These are phyloP conservation scores for Cheilosia impressa DNA, from an alignment of 2,888 invertebrate species.

Conservation along the genomic window DNA sequence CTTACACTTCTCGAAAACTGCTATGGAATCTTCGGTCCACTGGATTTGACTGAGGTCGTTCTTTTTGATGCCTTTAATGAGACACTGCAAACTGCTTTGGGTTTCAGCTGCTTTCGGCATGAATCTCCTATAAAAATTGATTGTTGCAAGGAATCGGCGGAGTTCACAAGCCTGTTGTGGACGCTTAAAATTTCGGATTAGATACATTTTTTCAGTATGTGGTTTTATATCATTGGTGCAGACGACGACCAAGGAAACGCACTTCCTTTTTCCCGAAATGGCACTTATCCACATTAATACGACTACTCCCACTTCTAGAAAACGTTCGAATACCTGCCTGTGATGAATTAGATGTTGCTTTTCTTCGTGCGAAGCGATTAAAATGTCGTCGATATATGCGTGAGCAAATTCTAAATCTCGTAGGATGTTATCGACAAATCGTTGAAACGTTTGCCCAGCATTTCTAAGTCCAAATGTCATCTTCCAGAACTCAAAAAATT, in stretches of 20 bases:
- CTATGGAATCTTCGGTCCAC: slow-evolving; percentile 53
- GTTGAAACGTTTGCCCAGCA: slow-evolving; percentile 79
- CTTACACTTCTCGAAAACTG: slow-evolving; percentile 12
- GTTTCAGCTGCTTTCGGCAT: slow-evolving; percentile 17
- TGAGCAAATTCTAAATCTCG: slow-evolving; percentile 74
- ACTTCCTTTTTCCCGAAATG: slow-evolving; percentile 32
- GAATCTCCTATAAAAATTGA: slow-evolving; percentile 59
- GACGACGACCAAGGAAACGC: slow-evolving; percentile 66
- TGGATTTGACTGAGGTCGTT: slow-evolving; percentile 16
- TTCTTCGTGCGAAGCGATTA: slow-evolving; percentile 5
- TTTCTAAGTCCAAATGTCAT: slow-evolving; percentile 80
- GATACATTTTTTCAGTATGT: slow-evolving; percentile 59
- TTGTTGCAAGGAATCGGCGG: slow-evolving; percentile 73
- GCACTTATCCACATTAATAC: slow-evolving; percentile 14
- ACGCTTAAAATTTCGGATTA: slow-evolving; percentile 55
- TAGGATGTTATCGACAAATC: slow-evolving; percentile 78
- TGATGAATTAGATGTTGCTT: not conserved
- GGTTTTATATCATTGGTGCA: slow-evolving; percentile 46
- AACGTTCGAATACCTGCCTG: not conserved
- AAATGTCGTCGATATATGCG: slow-evolving; percentile 77
- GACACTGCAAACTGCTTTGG: not conserved
- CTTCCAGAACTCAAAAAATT: slow-evolving; percentile 78
- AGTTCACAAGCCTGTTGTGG: slow-evolving; percentile 67
- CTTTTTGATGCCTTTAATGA: slow-evolving; percentile 25
- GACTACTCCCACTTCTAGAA: not conserved